These are phyloP conservation scores for Polymixis flavicincta DNA, from an alignment of 2,888 invertebrate genomes.

Conservation along the genomic window DNA sequence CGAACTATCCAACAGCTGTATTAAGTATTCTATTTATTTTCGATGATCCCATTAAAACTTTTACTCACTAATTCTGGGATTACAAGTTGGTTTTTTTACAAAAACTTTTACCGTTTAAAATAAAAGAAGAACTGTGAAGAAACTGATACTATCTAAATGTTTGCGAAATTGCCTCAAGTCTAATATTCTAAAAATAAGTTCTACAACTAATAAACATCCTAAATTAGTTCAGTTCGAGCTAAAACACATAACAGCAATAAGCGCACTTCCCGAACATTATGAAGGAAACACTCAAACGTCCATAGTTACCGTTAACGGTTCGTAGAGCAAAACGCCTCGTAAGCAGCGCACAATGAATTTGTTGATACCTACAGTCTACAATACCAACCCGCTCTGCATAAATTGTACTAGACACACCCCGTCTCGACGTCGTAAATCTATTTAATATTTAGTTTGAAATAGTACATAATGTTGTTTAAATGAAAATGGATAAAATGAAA, in stretches of 20 bases:
- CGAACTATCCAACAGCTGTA: neutral
- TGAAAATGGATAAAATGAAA: constrained; percentile 13
- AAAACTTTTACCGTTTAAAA: too few relatives aligned
- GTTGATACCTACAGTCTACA: constrained; percentile 34
- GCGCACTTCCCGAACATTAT: constrained; percentile 66
- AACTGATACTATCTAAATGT: neutral
- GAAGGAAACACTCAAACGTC: constrained; percentile 66
- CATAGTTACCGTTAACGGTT: constrained; percentile 59
- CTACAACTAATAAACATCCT: constrained; percentile 18
- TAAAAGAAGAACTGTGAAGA: too few relatives aligned
- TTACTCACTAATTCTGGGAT: neutral
- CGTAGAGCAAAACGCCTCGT: constrained; percentile 67
- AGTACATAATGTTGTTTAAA: constrained; percentile 9
- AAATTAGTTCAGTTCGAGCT: constrained; percentile 42
- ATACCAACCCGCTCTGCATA: constrained; percentile 7
- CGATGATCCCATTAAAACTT: neutral
- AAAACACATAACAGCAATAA: constrained; percentile 49
- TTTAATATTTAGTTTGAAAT: constrained; percentile 27
- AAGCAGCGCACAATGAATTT: constrained; percentile 60
- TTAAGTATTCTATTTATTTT: neutral
- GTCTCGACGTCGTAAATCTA: constrained; percentile 50
- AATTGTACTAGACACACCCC: constrained; percentile 33
- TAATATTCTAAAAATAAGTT: constrained; percentile 21
- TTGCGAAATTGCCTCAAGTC: too few relatives aligned
- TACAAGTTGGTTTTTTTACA: too few relatives aligned